Conservation (phyloP, 2,113 vertebrate species). For the Tapirus terrestris region DNA sequence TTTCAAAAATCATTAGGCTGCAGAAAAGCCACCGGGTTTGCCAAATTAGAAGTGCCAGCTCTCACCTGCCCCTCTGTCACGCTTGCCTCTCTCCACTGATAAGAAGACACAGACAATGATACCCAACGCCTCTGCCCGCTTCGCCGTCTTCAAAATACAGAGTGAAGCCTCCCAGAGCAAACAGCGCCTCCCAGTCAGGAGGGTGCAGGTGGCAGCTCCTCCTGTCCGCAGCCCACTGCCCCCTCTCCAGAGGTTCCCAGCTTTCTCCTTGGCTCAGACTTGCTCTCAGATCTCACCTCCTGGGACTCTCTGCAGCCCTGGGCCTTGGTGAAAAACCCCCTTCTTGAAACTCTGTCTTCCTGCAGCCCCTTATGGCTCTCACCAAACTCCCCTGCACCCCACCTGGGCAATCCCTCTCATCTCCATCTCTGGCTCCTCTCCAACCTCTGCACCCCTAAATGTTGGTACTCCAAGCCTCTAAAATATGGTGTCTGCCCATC, state of each 20-base stretch:
- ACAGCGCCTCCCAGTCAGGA: background rate
- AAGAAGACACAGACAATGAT: background rate
- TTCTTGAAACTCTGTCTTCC: background rate
- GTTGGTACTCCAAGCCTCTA: background rate
- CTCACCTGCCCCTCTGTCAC: slow-evolving; percentile 19
- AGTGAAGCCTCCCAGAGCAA: background rate
- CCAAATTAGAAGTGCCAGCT: slow-evolving; percentile 22
- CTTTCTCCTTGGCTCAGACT: background rate
- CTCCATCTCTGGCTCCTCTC: background rate
- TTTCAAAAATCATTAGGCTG: slow-evolving; percentile 60
- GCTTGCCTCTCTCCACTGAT: background rate
- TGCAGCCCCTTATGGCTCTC: background rate
- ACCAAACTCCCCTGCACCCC: background rate
- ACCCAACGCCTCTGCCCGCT: background rate
- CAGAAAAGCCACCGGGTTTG: slow-evolving; percentile 43
- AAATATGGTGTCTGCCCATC: background rate
- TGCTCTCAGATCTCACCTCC: background rate
- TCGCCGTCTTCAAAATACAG: background rate
- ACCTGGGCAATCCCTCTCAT: background rate
- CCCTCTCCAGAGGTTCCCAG: background rate
- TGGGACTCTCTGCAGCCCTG: background rate
- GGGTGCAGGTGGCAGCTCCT: background rate
- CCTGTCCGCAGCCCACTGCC: no score
- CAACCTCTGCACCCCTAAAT: background rate
- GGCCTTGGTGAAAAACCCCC: background rate